These are phyloP conservation scores for Piprites chloris DNA, from an alignment of 2,113 vertebrate species.

Conservation along the genomic window DNA sequence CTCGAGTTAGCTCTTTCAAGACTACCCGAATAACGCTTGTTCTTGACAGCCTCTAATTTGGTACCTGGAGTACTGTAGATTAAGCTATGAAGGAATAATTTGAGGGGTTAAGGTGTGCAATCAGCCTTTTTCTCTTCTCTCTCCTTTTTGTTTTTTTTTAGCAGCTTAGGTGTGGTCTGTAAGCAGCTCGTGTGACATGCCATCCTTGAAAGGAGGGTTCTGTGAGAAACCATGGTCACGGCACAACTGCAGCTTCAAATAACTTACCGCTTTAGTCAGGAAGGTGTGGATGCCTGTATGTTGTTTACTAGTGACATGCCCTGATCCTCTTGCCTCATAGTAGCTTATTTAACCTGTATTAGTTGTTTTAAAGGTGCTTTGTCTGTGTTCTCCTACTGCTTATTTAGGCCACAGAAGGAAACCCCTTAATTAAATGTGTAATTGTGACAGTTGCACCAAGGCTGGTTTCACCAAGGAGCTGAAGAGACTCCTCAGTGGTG, in stretches of 20 bases:
- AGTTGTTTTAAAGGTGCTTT: background rate
- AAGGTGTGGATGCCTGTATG: background rate
- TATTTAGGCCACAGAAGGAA: background rate
- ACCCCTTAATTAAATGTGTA: background rate
- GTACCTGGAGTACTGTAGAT: background rate
- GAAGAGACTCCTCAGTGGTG: background rate
- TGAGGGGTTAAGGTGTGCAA: background rate
- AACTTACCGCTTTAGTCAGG: background rate
- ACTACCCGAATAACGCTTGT: background rate
- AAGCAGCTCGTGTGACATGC: background rate
- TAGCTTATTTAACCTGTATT: background rate
- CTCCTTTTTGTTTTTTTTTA: background rate
- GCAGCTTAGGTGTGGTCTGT: conserved; percentile 6
- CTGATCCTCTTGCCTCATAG: background rate
- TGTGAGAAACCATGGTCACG: background rate
- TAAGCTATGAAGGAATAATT: background rate
- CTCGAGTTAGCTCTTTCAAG: background rate
- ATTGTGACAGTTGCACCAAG: background rate
- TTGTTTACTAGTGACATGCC: fast-evolving
- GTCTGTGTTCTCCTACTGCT: background rate
- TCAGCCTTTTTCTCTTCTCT: background rate
- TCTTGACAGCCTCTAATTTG: background rate
- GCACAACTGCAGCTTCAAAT: background rate
- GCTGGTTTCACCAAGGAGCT: background rate
- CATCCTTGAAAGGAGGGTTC: background rate